A percentile compares a stretch with the other conserved stretches of the same genome.
Conservation (phyloP, 2,113 vertebrate genomes). For the Cynopterus brachyotis region DNA sequence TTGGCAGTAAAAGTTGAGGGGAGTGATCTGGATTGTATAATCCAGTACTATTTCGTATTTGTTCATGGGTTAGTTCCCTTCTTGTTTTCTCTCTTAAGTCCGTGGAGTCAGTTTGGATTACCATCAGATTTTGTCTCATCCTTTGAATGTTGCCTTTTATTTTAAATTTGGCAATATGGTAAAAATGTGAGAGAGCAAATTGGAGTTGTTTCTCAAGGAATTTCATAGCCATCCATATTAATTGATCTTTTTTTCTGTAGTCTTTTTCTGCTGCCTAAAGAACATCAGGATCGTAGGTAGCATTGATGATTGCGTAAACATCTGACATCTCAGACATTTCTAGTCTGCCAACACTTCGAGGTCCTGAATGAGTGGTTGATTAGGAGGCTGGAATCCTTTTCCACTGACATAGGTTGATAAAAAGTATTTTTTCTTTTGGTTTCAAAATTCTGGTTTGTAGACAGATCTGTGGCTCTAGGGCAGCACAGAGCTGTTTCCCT, state of each 20-base stretch:
- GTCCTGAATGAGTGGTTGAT: conserved; percentile 79
- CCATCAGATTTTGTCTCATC: conserved; percentile 83
- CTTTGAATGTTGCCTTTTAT: conserved; percentile 83
- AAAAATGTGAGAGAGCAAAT: conserved; percentile 82
- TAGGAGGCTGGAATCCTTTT: conserved; percentile 86
- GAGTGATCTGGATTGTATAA: conserved; percentile 45
- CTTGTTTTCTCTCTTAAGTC: background rate
- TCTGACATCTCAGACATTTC: conserved; percentile 78
- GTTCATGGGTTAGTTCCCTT: conserved; percentile 78
- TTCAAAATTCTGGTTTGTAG: conserved; percentile 84
- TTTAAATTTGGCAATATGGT: conserved; percentile 76
- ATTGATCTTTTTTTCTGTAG: conserved; percentile 78
- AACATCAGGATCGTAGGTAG: conserved; percentile 88
- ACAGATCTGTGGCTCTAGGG: conserved; percentile 83
- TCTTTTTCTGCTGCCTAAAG: conserved; percentile 82
- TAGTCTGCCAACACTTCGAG: conserved; percentile 85
- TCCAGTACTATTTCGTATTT: conserved; percentile 78
- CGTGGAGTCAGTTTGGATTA: conserved; percentile 30
- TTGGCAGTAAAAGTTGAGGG: conserved; percentile 72
- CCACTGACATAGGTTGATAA: conserved; percentile 92
- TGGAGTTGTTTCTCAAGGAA: conserved; percentile 84
- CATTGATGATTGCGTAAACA: conserved; percentile 79
- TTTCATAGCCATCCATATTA: conserved; percentile 84
- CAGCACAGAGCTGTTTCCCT: conserved; percentile 70
- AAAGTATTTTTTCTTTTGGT: conserved; percentile 81